Evolutionary conservation across 2,888 invertebrate genomes (phyloP).

Genomic region (Eristalis arbustorum): DNA sequence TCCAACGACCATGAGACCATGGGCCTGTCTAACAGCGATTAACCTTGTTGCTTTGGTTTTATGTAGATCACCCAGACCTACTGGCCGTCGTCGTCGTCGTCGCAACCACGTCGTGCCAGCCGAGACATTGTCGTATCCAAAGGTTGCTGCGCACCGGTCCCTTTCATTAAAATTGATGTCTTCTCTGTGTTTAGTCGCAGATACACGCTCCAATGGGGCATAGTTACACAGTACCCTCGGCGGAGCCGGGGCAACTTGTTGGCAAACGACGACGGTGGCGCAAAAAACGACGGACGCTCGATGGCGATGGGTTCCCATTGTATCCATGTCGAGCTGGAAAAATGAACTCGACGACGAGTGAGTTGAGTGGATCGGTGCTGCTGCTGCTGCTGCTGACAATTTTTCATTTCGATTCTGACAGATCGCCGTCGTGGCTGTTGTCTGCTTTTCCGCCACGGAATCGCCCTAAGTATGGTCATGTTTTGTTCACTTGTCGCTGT

Average conservation of each 20-base stretch:
- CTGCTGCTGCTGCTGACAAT: slow-evolving; percentile 43
- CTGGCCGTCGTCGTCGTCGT: slow-evolving; percentile 11
- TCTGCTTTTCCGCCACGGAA: neutral
- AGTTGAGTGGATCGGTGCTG: slow-evolving; percentile 4
- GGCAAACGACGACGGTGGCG: neutral
- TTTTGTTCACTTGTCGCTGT: slow-evolving; percentile 41
- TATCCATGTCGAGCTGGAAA: slow-evolving; percentile 12
- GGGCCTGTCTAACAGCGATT: slow-evolving; percentile 33
- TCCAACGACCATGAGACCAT: slow-evolving; percentile 11
- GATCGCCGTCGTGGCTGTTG: slow-evolving; percentile 25
- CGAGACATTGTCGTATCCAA: slow-evolving; percentile 7
- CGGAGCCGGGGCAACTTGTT: neutral
- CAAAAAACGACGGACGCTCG: neutral
- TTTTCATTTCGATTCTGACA: slow-evolving; percentile 63
- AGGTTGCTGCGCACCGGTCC: slow-evolving; percentile 24
- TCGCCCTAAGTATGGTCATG: slow-evolving; percentile 30
- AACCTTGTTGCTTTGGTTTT: slow-evolving; percentile 40
- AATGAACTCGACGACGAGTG: slow-evolving; percentile 19
- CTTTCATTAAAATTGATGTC: slow-evolving; percentile 62
- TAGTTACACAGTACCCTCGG: slow-evolving; percentile 4
- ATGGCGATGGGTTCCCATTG: slow-evolving; percentile 35
- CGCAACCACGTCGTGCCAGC: slow-evolving; percentile 19
- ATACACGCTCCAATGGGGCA: slow-evolving; percentile 27
- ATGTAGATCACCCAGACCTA: slow-evolving; percentile 46
- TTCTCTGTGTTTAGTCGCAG: slow-evolving; percentile 31